phyloP scores from a whole-genome alignment of 2,888 invertebrate genomes.

The Papilio elwesi region DNA sequence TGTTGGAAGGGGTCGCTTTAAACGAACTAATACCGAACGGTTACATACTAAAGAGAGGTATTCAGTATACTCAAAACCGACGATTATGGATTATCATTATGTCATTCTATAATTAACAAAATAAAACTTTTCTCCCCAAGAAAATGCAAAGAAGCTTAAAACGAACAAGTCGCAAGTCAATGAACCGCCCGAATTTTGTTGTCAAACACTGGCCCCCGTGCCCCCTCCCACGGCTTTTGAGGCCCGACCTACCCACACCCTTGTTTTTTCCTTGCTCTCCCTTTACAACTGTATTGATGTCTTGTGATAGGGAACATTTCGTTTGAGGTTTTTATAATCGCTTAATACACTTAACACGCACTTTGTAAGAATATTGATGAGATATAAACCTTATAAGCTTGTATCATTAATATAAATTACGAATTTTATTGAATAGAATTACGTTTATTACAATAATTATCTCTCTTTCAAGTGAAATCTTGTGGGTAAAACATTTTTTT shows the following conservation, averaged over 20 bases:
- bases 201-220: constrained; percentile 32
- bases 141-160: constrained; percentile 14
- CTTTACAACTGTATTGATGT: constrained; percentile 25
- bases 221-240: neutral
- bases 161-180: constrained; percentile 31
- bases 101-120: neutral
- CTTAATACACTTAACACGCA: constrained; percentile 9
- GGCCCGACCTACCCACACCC: constrained; percentile 13
- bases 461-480: neutral
- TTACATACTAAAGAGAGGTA: no score
- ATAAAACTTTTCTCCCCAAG: neutral
- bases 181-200: constrained; percentile 39
- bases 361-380: neutral
- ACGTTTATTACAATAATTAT: no score
- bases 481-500: neutral
- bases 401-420: no score
- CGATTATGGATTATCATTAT: no score
- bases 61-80: no score
- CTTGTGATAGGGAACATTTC: constrained; percentile 18
- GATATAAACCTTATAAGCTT: no score
- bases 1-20: no score
- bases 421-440: no score
- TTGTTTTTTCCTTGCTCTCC: constrained; percentile 8
- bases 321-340: constrained; percentile 11
- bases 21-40: no score